Evolutionary conservation across 1,140 invertebrate species (phyloP), one percentile per base, ranked within the genome.

Genomic region (Polypedilum vanderplanki): DNA sequence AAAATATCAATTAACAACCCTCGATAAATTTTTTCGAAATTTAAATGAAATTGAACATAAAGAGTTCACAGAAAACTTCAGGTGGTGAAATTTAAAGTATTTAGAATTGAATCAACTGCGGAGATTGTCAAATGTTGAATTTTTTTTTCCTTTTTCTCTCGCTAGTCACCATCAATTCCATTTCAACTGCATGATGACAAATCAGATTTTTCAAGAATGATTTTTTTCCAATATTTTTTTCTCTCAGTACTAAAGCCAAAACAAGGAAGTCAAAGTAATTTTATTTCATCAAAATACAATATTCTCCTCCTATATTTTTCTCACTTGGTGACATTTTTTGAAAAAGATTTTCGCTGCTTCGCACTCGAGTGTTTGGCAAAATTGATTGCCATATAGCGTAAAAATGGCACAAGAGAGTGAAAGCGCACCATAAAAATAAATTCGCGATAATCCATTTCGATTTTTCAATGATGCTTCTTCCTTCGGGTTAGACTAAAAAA

Each of bases 391-490:
- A 70, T 70, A 4, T 18, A 20, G 18, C 3, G 20, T 3, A 57
- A n/a, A 15, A 57, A 57, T 57, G 46, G n/a, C 65, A 70, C 65
- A 70, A 70, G 65, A 70, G 65, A 33, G 5, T 33, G 24, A 33
- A 5, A 33, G 24, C 5, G 24, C 1, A 18, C 20, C 17, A 18
- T 70, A 70, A 70, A 70, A 70, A 70, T 70, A 70, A 70, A 70
- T 70, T 70, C 65, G 65, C 65, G 65, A 70, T 70, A 70, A 70
- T 70, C 65, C 65, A 70, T 70, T 70, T 70, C 17, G 65, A 70
- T 18, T 70, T 57, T 57, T 0, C 10, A 15, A n/a, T 57, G 10
- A 57, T n/a, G n/a, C 0, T 4, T 57, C 24, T 33, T 33, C 24
- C 24, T 33, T 33, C 5, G 24, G 24, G 5, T 33, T n/a, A n/a